Percentiles rank a stretch among this genome's conserved stretches.
Evolutionary conservation across 1,140 invertebrate genomes (phyloP).

Genomic region (Lamellibrachia luymesi): DNA sequence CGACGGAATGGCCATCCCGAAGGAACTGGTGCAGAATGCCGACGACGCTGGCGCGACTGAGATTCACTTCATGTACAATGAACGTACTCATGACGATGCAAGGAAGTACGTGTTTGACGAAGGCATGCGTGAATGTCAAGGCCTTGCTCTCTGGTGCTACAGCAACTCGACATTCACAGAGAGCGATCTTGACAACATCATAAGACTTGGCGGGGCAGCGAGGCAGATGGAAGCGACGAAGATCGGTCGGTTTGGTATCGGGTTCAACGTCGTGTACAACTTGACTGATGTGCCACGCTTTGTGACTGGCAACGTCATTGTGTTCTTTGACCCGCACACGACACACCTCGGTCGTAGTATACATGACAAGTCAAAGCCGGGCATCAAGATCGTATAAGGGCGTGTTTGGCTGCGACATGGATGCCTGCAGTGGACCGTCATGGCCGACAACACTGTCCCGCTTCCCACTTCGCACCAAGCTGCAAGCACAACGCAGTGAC

Average conservation of each 20-base stretch:
- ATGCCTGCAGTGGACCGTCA: not conserved
- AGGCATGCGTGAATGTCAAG: constrained; percentile 11
- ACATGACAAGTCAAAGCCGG: constrained; percentile 16
- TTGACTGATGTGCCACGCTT: constrained; percentile 46
- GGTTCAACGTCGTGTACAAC: constrained; percentile 47
- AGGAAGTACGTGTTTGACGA: not conserved
- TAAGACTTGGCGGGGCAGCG: constrained; percentile 34
- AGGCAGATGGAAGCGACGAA: constrained; percentile 42
- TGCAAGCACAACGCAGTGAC: constrained; percentile 17
- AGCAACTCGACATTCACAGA: constrained; percentile 42
- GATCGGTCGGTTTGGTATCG: constrained; percentile 45
- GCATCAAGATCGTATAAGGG: constrained; percentile 19
- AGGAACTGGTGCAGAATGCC: constrained; percentile 27
- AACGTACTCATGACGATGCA: constrained; percentile 22
- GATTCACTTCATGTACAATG: constrained; percentile 29
- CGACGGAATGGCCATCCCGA: constrained; percentile 16
- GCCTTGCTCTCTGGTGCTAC: constrained; percentile 37
- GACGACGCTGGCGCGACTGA: constrained; percentile 57
- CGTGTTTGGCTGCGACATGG: not conserved
- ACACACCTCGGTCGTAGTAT: constrained; percentile 25
- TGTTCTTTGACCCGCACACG: constrained; percentile 43
- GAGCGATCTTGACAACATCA: constrained; percentile 39
- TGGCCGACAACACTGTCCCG: constrained; percentile 28
- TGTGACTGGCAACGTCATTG: constrained; percentile 38
- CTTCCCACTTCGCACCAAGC: constrained; percentile 27